Evolutionary conservation across 2,797 vertebrate species (phyloP).

Genomic region (Todus mexicanus): DNA sequence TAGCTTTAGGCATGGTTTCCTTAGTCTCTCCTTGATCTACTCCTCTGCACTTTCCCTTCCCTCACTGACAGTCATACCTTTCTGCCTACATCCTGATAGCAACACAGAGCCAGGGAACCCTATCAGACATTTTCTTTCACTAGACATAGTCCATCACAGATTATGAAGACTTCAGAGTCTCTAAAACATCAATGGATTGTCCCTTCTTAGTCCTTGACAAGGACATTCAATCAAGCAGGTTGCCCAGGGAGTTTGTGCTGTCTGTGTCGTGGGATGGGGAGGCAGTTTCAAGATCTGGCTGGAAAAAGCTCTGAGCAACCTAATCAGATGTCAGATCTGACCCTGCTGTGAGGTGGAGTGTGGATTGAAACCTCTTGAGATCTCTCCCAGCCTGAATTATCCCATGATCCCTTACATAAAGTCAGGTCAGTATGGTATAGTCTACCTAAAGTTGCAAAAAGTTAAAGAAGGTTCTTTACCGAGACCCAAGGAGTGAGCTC

Average conservation of each 20-base stretch:
- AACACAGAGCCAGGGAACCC: background rate
- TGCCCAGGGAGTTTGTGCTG: background rate
- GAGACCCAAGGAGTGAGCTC: background rate
- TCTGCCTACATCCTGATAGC: background rate
- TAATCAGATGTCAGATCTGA: background rate
- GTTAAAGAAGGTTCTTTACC: background rate
- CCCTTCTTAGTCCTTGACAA: background rate
- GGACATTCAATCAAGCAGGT: background rate
- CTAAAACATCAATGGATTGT: background rate
- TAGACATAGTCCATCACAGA: background rate
- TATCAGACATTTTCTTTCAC: background rate
- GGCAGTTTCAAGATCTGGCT: background rate
- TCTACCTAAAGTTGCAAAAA: background rate
- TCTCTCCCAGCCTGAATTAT: background rate
- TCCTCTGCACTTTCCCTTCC: background rate
- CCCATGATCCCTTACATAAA: background rate
- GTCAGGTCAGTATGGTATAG: background rate
- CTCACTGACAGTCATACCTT: background rate
- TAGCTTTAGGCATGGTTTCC: background rate
- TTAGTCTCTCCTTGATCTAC: background rate
- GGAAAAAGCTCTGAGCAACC: background rate
- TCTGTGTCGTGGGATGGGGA: too few species aligned
- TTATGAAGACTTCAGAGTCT: background rate
- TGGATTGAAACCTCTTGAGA: background rate
- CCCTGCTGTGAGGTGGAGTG: background rate